Evolutionary conservation across 2,888 invertebrate species (phyloP), one percentile per base, ranked within the genome.

Genomic region (Cataglyphis altisquamis): DNA sequence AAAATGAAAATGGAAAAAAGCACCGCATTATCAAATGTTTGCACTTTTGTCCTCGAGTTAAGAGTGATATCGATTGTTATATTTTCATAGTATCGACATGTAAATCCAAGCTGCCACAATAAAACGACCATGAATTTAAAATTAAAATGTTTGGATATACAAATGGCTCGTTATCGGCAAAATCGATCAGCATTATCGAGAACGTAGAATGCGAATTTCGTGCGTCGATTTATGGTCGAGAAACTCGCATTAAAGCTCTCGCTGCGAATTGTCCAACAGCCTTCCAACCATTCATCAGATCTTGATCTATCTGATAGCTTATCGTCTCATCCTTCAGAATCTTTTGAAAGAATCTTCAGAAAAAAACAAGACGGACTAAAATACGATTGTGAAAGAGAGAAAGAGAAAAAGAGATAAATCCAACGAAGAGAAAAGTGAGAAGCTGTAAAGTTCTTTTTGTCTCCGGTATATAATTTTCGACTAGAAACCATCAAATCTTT

Each of bases 361-460:
- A 68, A 68, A 68, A 82, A 77, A 77, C 68, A 77, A 55, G 78
- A 39, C 4, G 21, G 63, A 83, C 78, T 78, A 68, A 68, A 83
- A 41, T 9, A 29, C 9, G n/a, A 57, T 55, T 66, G 4, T 36
- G 39, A 8, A 2, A 21, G 8, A 52, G 18, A 48, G 1, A 25
- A 41, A 52, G 8, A 41, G 45, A 45, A 5, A 1, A 18, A 64
- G 29, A 29, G 48, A 10, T 18, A 29, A 29, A 39, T 29, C 0
- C 48, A 25, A 6, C 21, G 45, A 8, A n/a, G 25, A 12, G 32
- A 64, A n/a, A 57, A 70, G n/a, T 63, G 48, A 68, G 32, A 15
- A 18, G 52, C 48, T 18, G 2, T 36, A 15, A 45, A 66, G 52
- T 55, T 36, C 29, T 15, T 21, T 57, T 45, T 10, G 39, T 29